Base-by-base conservation (phyloP, 1,140 invertebrate species). In the Meloidogyne hapla region DNA sequence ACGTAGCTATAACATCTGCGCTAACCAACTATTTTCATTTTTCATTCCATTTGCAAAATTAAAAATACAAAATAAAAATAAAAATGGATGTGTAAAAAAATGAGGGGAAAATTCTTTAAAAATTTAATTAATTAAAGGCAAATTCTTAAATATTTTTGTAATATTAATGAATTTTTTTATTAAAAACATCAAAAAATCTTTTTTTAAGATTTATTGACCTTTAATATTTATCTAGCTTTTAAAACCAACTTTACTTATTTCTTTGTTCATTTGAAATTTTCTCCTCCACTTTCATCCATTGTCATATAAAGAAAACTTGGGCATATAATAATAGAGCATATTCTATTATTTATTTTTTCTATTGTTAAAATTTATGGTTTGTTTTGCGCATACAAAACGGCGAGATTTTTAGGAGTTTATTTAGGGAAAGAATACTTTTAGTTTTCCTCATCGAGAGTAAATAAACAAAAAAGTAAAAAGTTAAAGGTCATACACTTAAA, bases 341-440 rank as follows among this genome's bases (percentile, higher is more conserved):
- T 56, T 56, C 6, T 5, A 18, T 48, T 56, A 5, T 15, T 48
- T 48, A 18, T 48, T 18, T 48, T 48, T 48, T 48, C 12, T n/a
- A n/a, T 56, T 56, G 48, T 56, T 56, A 56, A 15, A 56, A n/a
- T 56, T 56, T 56, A 56, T 56, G 48, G 48, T 56, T 56, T 56
- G n/a, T 56, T 48, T 56, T 56, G 18, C 48, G 48, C 48, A 42
- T 42, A 42, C 13, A 42, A 42, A 42, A 42, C 13, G 40, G 12
- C 40, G 40, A 42, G 40, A 42, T 56, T 56, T n/a, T 56, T 56
- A 56, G 18, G 5, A 56, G 48, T 56, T 56, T n/a, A 56, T n/a
- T 8, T 56, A n/a, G 18, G 48, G 48, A 56, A 13, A 48, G 18
- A 21, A 13, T 6, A 56, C 18, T n/a, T 56, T n/a, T 9, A n/a